These are phyloP conservation scores for Euclidia mi DNA, from an alignment of 2,888 invertebrate species.

Conservation along the genomic window DNA sequence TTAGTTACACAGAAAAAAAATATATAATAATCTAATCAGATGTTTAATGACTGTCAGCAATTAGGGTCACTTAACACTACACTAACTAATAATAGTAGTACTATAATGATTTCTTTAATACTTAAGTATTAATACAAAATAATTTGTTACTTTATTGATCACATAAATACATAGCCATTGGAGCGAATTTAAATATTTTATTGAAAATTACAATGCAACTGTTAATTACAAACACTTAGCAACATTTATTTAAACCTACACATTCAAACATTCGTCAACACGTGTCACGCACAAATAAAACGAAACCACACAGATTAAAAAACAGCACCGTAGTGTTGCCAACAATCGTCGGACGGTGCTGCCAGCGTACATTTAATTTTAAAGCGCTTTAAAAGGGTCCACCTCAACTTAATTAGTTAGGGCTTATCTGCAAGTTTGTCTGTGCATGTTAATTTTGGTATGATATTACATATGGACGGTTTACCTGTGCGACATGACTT, in stretches of 20 bases:
- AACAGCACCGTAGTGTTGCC: slow-evolving; percentile 28
- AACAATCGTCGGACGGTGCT: slow-evolving; percentile 48
- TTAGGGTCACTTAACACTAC: too few relatives aligned
- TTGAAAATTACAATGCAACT: too few relatives aligned
- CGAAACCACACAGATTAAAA: slow-evolving; percentile 18
- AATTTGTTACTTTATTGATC: too few relatives aligned
- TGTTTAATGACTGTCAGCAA: too few relatives aligned
- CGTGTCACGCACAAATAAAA: slow-evolving; percentile 8
- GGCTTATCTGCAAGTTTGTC: slow-evolving; percentile 65
- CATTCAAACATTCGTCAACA: not conserved
- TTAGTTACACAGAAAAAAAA: too few relatives aligned
- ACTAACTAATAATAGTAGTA: too few relatives aligned
- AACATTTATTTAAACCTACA: slow-evolving; percentile 1
- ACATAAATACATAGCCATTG: too few relatives aligned
- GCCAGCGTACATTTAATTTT: slow-evolving; percentile 68
- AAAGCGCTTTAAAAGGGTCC: slow-evolving; percentile 73
- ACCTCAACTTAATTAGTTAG: slow-evolving; percentile 73
- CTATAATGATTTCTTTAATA: too few relatives aligned
- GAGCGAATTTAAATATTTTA: too few relatives aligned
- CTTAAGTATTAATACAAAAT: too few relatives aligned
- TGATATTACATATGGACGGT: slow-evolving; percentile 23
- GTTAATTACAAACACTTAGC: not conserved
- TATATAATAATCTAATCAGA: too few relatives aligned
- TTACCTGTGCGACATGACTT: slow-evolving; percentile 33
- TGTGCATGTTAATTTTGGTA: slow-evolving; percentile 55